A percentile compares a stretch with the other conserved stretches of the same genome.
These are phyloP conservation scores for Operophtera brumata DNA, from an alignment of 2,888 invertebrate genomes.

Conservation along the genomic window DNA sequence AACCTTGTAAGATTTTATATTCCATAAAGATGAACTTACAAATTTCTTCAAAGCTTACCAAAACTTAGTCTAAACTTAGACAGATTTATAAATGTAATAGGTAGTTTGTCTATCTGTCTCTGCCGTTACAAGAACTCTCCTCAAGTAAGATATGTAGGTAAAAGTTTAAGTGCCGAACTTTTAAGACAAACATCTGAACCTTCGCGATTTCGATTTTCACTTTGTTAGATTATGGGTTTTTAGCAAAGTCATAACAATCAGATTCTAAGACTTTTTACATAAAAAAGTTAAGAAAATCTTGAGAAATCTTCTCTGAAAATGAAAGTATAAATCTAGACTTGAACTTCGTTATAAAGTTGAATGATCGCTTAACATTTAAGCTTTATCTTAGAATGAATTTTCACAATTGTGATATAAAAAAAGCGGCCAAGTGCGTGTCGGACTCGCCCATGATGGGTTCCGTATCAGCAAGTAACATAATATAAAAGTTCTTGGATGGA, in stretches of 20 bases:
- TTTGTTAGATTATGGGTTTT: constrained; percentile 11
- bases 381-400: background rate
- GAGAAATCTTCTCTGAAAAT: background rate
- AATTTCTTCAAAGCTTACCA: background rate
- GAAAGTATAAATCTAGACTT: constrained; percentile 6
- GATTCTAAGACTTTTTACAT: constrained; percentile 17
- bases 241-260: constrained; percentile 18
- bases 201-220: constrained; percentile 6
- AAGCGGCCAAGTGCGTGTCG: too few species aligned
- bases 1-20: too few species aligned
- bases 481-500: too few species aligned
- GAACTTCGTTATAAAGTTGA: constrained; percentile 4
- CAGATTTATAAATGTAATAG: constrained; percentile 1
- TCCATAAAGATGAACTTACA: too few species aligned
- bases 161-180: constrained; percentile 13
- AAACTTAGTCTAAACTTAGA: background rate
- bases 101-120: background rate
- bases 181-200: constrained; percentile 12
- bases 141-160: background rate
- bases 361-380: background rate
- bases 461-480: too few species aligned
- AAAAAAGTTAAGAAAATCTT: constrained; percentile 11
- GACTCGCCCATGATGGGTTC: too few species aligned
- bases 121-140: background rate
- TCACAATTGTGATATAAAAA: too few species aligned